Percentiles rank a stretch among this genome's conserved stretches.
Conservation (phyloP, 1,140 invertebrate genomes). For the Drosophila pallidifrons region DNA sequence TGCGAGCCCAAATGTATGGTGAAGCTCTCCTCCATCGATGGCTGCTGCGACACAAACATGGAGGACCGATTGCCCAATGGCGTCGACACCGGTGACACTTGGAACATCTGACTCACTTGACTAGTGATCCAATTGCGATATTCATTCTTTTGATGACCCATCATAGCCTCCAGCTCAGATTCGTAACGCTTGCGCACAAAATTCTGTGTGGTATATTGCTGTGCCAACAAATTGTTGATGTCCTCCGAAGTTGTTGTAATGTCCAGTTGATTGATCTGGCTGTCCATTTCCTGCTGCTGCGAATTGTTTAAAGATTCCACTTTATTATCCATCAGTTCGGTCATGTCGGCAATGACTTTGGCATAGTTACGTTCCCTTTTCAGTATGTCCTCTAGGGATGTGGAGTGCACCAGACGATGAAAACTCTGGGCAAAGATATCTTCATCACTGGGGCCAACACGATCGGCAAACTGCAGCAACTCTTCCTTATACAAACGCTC, state of each 20-base stretch:
- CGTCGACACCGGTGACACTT: slow-evolving; percentile 71
- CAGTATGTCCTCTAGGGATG: slow-evolving; percentile 90
- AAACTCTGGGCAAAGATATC: slow-evolving; percentile 93
- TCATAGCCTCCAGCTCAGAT: slow-evolving; percentile 90
- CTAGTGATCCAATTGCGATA: slow-evolving; percentile 92
- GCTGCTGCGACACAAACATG: slow-evolving; percentile 83
- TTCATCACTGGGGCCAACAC: slow-evolving; percentile 90
- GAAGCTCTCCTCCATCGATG: slow-evolving; percentile 95
- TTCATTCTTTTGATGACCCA: slow-evolving; percentile 91
- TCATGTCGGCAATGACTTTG: slow-evolving; percentile 89
- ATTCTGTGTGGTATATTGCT: slow-evolving; percentile 88
- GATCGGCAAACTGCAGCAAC: slow-evolving; percentile 88
- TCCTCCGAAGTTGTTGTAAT: slow-evolving; percentile 86
- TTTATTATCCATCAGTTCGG: slow-evolving; percentile 88
- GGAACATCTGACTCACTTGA: slow-evolving; percentile 78
- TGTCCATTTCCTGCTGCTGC: slow-evolving; percentile 87
- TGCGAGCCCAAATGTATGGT: slow-evolving; percentile 98
- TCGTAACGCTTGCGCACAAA: slow-evolving; percentile 92
- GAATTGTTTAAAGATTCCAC: slow-evolving; percentile 87
- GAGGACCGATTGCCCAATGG: slow-evolving; percentile 84
- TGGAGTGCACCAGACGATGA: slow-evolving; percentile 92
- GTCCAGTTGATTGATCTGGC: slow-evolving; percentile 79
- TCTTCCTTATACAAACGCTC: slow-evolving; percentile 90
- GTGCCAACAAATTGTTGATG: slow-evolving; percentile 91
- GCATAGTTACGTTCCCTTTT: slow-evolving; percentile 92